Evolutionary conservation across 2,113 vertebrate genomes (phyloP), one percentile per base, ranked within the genome.

Genomic region (Bolborhynchus lineola): DNA sequence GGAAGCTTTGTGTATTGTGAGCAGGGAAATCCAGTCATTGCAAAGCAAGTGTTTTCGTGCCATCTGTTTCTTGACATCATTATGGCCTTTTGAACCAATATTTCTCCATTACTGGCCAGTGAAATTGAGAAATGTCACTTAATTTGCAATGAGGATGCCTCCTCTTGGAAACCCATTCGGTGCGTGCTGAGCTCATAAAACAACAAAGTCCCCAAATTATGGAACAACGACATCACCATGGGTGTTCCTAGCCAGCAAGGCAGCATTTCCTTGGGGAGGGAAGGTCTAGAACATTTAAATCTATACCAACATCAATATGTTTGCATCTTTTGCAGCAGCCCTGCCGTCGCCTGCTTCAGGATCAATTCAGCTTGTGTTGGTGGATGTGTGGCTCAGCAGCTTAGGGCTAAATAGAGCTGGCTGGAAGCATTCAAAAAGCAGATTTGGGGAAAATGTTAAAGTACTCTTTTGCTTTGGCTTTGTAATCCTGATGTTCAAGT

Each of bases 351-450:
- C 18, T 47, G 28, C 79, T n/a, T 60, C 57, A 52, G 62, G 52
- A 71, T 82, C 0, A 0, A 33, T 67, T 57, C 81, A n/a, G 57
- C 39, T 46, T 3, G 0, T 68, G 52, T 37, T 1, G 5, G 26
- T 41, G 50, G 29, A 16, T 0, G 2, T 46, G 63, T 0, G 4
- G 17, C 71, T 72, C 50, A 65, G 55, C 29, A 10, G 26, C 1
- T 0, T 23, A 15, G 44, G 26, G 71, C 39, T 69, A 18, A 65
- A 49, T 0, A 63, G 28, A 74, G 18, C 33, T 88, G 71, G 8
- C n/a, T 92, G 49, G 37, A 92, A 63, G 35, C 7, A 21, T 44
- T 77, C 46, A 69, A 44, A 71, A 37, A 68, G 20, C 5, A 79
- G 49, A 82, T 42, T 41, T 46, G 41, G 81, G 11, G 67, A 20